Conservation (phyloP, 1,140 invertebrate genomes). For the Grapholita molesta region DNA sequence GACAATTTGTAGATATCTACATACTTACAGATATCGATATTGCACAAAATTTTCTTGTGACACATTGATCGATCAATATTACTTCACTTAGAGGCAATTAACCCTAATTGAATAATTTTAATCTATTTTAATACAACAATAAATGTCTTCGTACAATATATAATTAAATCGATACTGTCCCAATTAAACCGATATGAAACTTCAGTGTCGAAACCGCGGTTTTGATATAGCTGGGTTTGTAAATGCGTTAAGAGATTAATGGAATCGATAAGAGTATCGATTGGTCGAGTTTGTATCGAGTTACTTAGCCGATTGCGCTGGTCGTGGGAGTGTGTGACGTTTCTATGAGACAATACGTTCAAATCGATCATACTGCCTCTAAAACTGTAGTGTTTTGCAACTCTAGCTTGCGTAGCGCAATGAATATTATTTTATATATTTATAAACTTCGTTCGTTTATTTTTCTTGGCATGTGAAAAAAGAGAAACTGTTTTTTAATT, state of each 20-base stretch:
- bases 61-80: background rate
- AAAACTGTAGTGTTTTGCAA: background rate
- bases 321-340: background rate
- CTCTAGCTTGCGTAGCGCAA: too few species aligned
- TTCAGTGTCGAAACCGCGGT: conserved; percentile 47
- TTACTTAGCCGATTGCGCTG: background rate
- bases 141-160: background rate
- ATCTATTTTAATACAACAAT: conserved; percentile 1
- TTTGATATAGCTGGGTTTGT: conserved; percentile 14
- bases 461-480: too few species aligned
- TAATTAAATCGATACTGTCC: conserved; percentile 35
- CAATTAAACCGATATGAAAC: conserved; percentile 55
- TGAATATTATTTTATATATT: too few species aligned
- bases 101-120: conserved; percentile 13
- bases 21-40: background rate
- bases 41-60: background rate
- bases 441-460: too few species aligned
- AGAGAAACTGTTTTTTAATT: too few species aligned
- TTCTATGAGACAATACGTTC: background rate
- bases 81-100: background rate
- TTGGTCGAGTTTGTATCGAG: background rate
- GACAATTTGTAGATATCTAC: too few species aligned
- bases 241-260: conserved; percentile 43
- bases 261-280: conserved; percentile 39
- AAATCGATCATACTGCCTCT: background rate